Evolutionary conservation across 2,888 invertebrate genomes (phyloP), one percentile per base, ranked within the genome.

Genomic region (Platycheirus rosarum): DNA sequence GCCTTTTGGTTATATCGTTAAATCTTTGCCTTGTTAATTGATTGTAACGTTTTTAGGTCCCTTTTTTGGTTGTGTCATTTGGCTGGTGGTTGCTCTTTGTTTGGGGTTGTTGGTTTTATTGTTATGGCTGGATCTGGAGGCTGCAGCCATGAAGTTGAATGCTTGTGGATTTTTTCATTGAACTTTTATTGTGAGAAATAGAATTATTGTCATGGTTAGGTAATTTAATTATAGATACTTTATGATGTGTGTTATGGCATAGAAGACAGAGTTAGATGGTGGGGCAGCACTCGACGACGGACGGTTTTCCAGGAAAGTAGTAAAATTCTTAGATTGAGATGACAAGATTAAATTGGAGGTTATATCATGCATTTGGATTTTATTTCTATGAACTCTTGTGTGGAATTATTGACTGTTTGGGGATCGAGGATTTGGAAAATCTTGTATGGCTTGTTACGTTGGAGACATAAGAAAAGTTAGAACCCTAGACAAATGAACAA

Each of bases 101-200:
- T 49, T 26, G 26, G n/a, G 55, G 16, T 26, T 16, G 68, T 13
- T 7, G 7, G 2, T 5, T 13, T 29, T 8, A 18, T 48, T 20
- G 16, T 11, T 23, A 1, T 14, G 14, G 42, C 16, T 57, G 40
- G 29, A 18, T 35, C 44, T 57, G 32, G 16, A 55, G 51, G 37
- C 32, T 51, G 35, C 9, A 18, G 13, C 1, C 8, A 35, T 29
- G 8, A 23, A 23, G 23, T 7, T 8, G 5, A 3, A 8, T 16
- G 29, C 16, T 51, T 51, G 46, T 20, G 37, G 46, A 75, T 63
- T 78, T 84, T 78, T 78, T 78, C 84, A 84, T 84, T 84, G 84
- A 84, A 73, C 84, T 78, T 84, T 84, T 73, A 84, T 84, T 84
- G 84, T 84, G 84, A 84, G 78, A 84, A 84, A 78, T 78, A 84